Base-by-base conservation (phyloP, 2,888 invertebrate species). In the Drosophila mayaguana region DNA sequence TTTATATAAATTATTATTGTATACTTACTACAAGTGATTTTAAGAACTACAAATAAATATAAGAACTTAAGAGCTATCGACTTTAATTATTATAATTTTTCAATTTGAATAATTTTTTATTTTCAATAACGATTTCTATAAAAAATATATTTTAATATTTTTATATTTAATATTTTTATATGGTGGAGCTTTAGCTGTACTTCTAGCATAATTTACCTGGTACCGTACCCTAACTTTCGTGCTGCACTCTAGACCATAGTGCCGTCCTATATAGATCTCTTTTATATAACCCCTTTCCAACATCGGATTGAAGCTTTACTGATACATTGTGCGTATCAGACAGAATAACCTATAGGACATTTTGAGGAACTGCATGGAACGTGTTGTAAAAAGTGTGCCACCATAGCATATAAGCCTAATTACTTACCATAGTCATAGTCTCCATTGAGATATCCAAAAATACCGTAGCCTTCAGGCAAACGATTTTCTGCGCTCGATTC, bases 291-390 rank as follows among this genome's bases (percentile, higher is more conserved):
- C 5, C 4, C 25, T 7, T 40, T 38, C n/a, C 18, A 36, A 28
- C 0, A 12, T 12, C 12, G 2, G 8, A 5, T 8, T 16, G 0
- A 3, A 3, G 11, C 6, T 38, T 54, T 67, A 83, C 54, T 81
- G 72, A 66, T 90, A 91, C 85, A 91, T 90, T 0, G 90, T 89
- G 11, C 89, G 78, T 42, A 91, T 73, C 0, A 78, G 48, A 7
- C 89, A 81, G 55, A 90, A 91, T 42, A 90, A 80, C 59, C 80
- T 81, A 51, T 91, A 90, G 0, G 91, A 83, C 62, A 86, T 74
- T 28, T 81, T 78, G 3, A 83, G 34, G 20, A 90, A 85, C 89
- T 91, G 43, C 16, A 43, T 11, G 0, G 6, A 51, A 53, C 11
- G 20, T 0, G 32, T 11, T 1, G 2, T 32, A 11, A 32, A 11